Percentiles rank a stretch among this genome's conserved stretches.
phyloP scores from a whole-genome alignment of 1,140 invertebrate genomes.

The Aphaenogaster rudis region DNA sequence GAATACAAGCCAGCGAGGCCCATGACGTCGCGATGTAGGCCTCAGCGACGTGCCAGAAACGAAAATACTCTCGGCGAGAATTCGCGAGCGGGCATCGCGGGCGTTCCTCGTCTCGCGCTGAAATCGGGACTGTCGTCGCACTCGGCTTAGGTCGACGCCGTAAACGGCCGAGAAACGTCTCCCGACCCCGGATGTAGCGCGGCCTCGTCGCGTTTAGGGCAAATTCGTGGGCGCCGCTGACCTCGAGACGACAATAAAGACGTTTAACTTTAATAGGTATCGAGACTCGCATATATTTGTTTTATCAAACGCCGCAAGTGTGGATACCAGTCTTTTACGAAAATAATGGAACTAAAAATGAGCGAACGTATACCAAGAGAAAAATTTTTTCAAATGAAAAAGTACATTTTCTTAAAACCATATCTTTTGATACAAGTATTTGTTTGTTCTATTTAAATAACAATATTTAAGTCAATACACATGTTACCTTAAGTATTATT shows the following conservation, averaged over 20 bases:
- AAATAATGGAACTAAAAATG: neutral
- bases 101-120: slow-evolving; percentile 1
- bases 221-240: slow-evolving; percentile 44
- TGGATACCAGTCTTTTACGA: neutral
- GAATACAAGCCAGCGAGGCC: slow-evolving; percentile 55
- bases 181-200: slow-evolving; percentile 45
- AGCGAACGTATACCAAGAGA: neutral
- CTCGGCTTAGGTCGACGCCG: slow-evolving; percentile 35
- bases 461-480: no score
- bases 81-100: slow-evolving; percentile 62
- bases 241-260: slow-evolving; percentile 51
- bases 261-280: slow-evolving; percentile 25
- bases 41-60: slow-evolving; percentile 85
- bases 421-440: no score
- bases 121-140: slow-evolving; percentile 55
- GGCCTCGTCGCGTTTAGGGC: slow-evolving; percentile 42
- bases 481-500: no score
- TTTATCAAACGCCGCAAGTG: neutral
- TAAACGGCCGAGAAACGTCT: slow-evolving; percentile 15
- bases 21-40: slow-evolving; percentile 79
- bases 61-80: slow-evolving; percentile 81
- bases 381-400: no score
- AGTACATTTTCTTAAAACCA: no score
- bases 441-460: no score
- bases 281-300: slow-evolving; percentile 2